Evolutionary conservation across 2,797 vertebrate genomes (phyloP), one percentile per base, ranked within the genome.

Genomic region (Rhynchonycteris naso): DNA sequence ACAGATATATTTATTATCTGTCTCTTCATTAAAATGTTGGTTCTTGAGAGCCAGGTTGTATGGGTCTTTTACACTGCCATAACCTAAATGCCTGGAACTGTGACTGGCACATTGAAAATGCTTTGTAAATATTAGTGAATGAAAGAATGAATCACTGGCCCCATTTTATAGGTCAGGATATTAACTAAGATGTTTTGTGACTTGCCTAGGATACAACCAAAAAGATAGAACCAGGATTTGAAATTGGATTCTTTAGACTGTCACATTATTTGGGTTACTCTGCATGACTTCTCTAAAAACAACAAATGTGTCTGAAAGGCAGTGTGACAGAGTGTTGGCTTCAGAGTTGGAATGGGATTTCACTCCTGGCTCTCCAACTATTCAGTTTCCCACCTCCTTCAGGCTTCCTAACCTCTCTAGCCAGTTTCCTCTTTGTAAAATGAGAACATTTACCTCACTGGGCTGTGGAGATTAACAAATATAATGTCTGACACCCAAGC

Each of bases 261-360:
- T 50, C 30, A 43, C 4, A 9, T 9, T 10, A 10, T 88, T 88
- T 84, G 21, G 21, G 15, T 72, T 56, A 47, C 26, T 95, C 65
- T 65, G 8, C 13, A 43, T 4, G 58, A 80, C 43, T 66, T 95
- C 66, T 85, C 19, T 68, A 47, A 66, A 89, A 80, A 72, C 7
- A 8, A 79, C 61, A 52, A 52, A 30, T 47, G 15, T 9, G 10
- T 88, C 68, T 75, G 47, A 72, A 90, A 92, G 91, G 71, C 75
- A 54, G 50, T 47, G 72, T 76, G 71, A 87, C 84, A 47, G 1
- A 30, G 28, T 15, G 18, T 11, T 61, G 82, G 83, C 50, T 87
- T 86, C 92, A 74, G 54, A 81, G 52, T 76, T 52, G 52, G 78
- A 28, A 43, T 76, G 66, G 52, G 68, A 58, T 96, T 88, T 95